Evolutionary conservation across 2,113 vertebrate species (phyloP).

Genomic region (Petrocephalus microphthalmus): DNA sequence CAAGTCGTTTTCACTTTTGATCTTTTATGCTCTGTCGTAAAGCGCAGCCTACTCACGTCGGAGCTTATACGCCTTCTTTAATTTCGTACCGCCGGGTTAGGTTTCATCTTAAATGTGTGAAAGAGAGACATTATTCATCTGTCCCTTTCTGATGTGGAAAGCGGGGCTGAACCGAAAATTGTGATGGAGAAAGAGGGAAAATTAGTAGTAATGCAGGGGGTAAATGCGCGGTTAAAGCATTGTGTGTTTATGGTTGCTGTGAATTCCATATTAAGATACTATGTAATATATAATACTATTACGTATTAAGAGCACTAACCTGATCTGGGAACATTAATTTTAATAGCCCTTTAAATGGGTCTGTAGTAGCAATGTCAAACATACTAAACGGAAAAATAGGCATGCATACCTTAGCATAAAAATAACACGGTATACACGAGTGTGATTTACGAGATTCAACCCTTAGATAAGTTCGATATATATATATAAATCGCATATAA

Average conservation of each 20-base stretch:
- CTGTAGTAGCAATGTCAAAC: neutral
- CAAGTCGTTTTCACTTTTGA: neutral
- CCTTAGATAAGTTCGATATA: neutral
- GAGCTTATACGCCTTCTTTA: neutral
- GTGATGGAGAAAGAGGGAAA: neutral
- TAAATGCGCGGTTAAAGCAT: neutral
- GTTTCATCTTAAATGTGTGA: slow-evolving; percentile 9
- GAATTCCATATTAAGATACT: neutral
- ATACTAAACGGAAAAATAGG: neutral
- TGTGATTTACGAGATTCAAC: neutral
- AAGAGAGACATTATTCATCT: neutral
- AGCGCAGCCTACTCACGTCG: neutral
- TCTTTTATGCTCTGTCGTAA: neutral
- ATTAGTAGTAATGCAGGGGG: neutral
- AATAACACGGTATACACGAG: neutral
- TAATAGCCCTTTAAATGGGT: neutral
- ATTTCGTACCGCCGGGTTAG: neutral
- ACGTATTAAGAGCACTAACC: neutral
- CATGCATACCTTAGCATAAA: neutral
- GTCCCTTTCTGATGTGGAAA: slow-evolving; percentile 15
- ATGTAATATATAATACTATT: neutral
- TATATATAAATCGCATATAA: neutral
- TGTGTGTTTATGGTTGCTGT: neutral
- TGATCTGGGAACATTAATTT: neutral
- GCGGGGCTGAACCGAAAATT: neutral